Evolutionary conservation across 2,888 invertebrate species (phyloP).

Genomic region (Rotaria sp.): DNA sequence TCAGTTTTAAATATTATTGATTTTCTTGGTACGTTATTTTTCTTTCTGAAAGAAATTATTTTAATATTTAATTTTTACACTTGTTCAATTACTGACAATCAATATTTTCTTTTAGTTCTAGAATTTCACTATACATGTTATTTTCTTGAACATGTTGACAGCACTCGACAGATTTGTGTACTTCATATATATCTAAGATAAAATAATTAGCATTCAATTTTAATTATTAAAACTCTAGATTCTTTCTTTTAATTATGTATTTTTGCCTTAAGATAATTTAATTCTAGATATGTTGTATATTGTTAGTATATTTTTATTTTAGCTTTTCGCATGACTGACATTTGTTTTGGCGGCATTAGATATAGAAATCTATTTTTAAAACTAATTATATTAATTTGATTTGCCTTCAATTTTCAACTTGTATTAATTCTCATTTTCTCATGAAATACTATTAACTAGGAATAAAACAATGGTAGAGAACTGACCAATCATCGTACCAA

Average conservation of each 20-base stretch:
- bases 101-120: background rate
- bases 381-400: background rate
- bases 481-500: background rate
- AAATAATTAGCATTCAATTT: background rate
- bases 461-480: background rate
- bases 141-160: too few relatives aligned
- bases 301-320: too few relatives aligned
- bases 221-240: too few relatives aligned
- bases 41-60: background rate
- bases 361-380: background rate
- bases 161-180: too few relatives aligned
- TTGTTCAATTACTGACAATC: background rate
- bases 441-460: too few relatives aligned
- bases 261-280: too few relatives aligned
- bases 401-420: background rate
- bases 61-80: background rate
- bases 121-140: too few relatives aligned
- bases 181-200: background rate
- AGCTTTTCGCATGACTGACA: too few relatives aligned
- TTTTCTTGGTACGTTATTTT: slow-evolving; percentile 31
- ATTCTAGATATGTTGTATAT: too few relatives aligned
- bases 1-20: slow-evolving; percentile 35
- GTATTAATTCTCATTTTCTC: too few relatives aligned
- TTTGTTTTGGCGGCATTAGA: too few relatives aligned
- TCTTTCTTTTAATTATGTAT: too few relatives aligned